These are phyloP conservation scores for Holothuria leucospilota DNA, from an alignment of 53 echinoderm and acorn worm species.

Conservation along the genomic window DNA sequence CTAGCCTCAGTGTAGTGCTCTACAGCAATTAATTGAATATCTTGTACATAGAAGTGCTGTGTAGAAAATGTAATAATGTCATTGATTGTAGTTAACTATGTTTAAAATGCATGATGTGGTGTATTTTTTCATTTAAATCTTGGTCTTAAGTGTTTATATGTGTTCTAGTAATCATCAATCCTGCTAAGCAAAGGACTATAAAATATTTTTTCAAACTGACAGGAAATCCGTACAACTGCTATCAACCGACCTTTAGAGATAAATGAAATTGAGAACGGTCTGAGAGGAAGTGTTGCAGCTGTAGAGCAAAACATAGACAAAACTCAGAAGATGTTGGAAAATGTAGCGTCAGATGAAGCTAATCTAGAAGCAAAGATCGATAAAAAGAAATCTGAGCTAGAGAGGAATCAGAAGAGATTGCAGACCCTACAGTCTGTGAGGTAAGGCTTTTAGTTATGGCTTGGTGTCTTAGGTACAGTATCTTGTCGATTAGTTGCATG, in stretches of 20 bases:
- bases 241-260: slow-evolving; percentile 98
- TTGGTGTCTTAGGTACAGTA: too few relatives aligned
- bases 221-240: slow-evolving; percentile 93
- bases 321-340: slow-evolving; percentile 95
- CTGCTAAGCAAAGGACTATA: too few relatives aligned
- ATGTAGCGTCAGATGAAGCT: slow-evolving; percentile 97
- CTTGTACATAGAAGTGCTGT: too few relatives aligned
- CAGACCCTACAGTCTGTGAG: slow-evolving; percentile 90
- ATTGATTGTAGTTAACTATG: too few relatives aligned
- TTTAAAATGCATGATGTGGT: too few relatives aligned
- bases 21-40: too few relatives aligned
- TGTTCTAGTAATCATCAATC: too few relatives aligned
- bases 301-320: slow-evolving; percentile 97
- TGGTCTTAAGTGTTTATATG: too few relatives aligned
- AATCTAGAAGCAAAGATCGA: slow-evolving; percentile 98
- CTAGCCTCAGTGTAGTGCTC: too few relatives aligned
- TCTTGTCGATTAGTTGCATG: background rate
- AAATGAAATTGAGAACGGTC: slow-evolving; percentile 95
- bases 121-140: too few relatives aligned
- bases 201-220: background rate
- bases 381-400: slow-evolving; percentile 92
- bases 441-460: slow-evolving; percentile 25
- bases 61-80: too few relatives aligned
- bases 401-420: slow-evolving; percentile 91
- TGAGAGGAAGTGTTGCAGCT: slow-evolving; percentile 83